A percentile compares a stretch with the other conserved stretches of the same genome.
Conservation (phyloP, 2,797 vertebrate genomes). For the Lates japonicus region DNA sequence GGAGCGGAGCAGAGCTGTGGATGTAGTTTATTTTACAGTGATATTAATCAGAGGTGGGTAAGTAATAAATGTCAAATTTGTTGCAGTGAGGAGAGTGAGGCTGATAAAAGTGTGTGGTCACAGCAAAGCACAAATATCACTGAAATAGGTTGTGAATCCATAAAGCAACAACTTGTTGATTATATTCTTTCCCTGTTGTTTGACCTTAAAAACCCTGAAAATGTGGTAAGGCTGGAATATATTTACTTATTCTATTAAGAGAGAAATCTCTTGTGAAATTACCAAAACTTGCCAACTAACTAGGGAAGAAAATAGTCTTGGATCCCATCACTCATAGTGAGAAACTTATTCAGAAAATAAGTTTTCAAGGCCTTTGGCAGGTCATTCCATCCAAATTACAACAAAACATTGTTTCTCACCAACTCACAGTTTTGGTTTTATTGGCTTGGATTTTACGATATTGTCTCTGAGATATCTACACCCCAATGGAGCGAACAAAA, state of each 20-base stretch:
- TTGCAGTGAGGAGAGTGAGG: constrained; percentile 6
- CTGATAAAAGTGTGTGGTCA: constrained; percentile 28
- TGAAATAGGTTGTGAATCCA: background rate
- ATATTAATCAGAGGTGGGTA: constrained; percentile 38
- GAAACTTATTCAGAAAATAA: background rate
- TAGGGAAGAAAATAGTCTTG: background rate
- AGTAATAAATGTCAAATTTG: constrained; percentile 41
- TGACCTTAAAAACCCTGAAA: background rate
- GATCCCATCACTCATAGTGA: background rate
- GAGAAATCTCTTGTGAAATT: background rate
- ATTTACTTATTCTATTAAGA: background rate
- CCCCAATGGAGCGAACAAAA: background rate
- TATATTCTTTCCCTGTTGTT: background rate
- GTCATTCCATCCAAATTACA: background rate
- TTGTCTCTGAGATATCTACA: background rate
- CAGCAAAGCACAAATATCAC: constrained; percentile 10
- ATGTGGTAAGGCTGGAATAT: background rate
- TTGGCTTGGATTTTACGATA: background rate
- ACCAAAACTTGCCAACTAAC: background rate
- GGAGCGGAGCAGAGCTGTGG: background rate
- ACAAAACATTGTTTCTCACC: background rate
- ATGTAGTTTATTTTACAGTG: constrained; percentile 37
- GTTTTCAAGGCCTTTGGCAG: background rate
- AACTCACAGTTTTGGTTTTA: background rate
- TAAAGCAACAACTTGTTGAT: constrained; percentile 1